These are phyloP conservation scores for Gymnoscelis rufifasciata DNA, from an alignment of 2,888 invertebrate species.

Conservation along the genomic window DNA sequence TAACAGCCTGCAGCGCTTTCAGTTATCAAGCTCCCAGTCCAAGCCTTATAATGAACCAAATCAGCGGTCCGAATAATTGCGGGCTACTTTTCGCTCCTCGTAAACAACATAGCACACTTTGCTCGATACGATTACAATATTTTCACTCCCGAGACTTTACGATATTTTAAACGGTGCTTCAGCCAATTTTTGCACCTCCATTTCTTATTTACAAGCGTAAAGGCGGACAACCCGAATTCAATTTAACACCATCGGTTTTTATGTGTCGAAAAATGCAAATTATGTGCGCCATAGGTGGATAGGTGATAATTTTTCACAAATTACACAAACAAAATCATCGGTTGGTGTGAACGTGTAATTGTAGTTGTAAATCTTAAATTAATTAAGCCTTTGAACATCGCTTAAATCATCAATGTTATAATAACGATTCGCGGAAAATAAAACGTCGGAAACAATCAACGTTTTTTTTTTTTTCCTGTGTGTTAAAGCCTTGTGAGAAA, in stretches of 20 bases:
- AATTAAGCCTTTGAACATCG: too few species aligned
- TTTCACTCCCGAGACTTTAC: conserved; percentile 64
- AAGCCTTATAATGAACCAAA: conserved; percentile 46
- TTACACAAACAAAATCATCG: conserved; percentile 59
- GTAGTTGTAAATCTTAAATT: conserved; percentile 44
- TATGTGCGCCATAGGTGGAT: conserved; percentile 59
- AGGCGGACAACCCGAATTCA: conserved; percentile 65
- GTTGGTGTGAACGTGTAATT: conserved; percentile 54
- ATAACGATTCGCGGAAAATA: conserved; percentile 16
- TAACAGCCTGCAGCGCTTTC: conserved; percentile 23
- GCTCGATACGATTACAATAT: conserved; percentile 62
- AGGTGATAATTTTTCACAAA: conserved; percentile 58
- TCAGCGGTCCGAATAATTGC: conserved; percentile 45
- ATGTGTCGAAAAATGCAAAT: conserved; percentile 59
- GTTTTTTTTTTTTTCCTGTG: too few species aligned
- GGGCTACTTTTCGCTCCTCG: conserved; percentile 53
- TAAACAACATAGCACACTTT: conserved; percentile 53
- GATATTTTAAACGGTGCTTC: conserved; percentile 71
- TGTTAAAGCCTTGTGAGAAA: too few species aligned
- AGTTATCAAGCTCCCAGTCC: conserved; percentile 42
- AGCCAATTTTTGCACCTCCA: conserved; percentile 70
- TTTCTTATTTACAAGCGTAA: conserved; percentile 61
- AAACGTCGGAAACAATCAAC: not conserved
- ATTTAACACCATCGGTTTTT: conserved; percentile 74
- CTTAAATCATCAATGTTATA: conserved; percentile 5